Percentiles rank a stretch among this genome's conserved stretches.
These are phyloP conservation scores for Sebastes cheni DNA, from an alignment of 2,797 vertebrate species.

Conservation along the genomic window DNA sequence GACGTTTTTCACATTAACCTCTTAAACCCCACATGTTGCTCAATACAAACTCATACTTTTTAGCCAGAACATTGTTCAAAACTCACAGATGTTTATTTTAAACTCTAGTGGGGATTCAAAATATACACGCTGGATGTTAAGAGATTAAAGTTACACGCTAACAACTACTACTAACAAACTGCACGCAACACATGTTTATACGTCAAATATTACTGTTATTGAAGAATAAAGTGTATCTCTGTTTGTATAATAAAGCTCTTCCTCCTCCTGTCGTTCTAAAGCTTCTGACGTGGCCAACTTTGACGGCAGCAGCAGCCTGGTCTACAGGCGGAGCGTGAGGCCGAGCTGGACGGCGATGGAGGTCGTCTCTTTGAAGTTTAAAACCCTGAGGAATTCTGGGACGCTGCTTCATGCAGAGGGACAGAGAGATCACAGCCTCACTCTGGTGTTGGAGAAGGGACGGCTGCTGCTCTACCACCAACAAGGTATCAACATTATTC, in stretches of 20 bases:
- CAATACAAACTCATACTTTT: background rate
- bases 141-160: background rate
- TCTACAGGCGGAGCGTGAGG: slow-evolving; percentile 91
- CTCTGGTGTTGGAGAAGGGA: slow-evolving; percentile 90
- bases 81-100: background rate
- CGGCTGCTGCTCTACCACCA: slow-evolving; percentile 89
- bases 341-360: slow-evolving; percentile 89
- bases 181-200: background rate
- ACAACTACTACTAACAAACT: background rate
- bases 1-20: background rate
- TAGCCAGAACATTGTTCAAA: background rate
- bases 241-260: background rate
- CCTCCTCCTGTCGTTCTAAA: slow-evolving; percentile 35
- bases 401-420: slow-evolving; percentile 94
- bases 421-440: slow-evolving; percentile 91
- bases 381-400: slow-evolving; percentile 90
- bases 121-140: background rate
- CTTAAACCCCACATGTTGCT: background rate
- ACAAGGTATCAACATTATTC: slow-evolving; percentile 81
- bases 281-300: slow-evolving; percentile 93
- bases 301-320: slow-evolving; percentile 90
- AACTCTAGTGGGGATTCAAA: background rate
- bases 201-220: background rate
- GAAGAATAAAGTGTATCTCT: background rate
- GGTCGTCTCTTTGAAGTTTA: slow-evolving; percentile 93